phyloP scores from a whole-genome alignment of 2,888 invertebrate genomes.

The Baccha elongata region DNA sequence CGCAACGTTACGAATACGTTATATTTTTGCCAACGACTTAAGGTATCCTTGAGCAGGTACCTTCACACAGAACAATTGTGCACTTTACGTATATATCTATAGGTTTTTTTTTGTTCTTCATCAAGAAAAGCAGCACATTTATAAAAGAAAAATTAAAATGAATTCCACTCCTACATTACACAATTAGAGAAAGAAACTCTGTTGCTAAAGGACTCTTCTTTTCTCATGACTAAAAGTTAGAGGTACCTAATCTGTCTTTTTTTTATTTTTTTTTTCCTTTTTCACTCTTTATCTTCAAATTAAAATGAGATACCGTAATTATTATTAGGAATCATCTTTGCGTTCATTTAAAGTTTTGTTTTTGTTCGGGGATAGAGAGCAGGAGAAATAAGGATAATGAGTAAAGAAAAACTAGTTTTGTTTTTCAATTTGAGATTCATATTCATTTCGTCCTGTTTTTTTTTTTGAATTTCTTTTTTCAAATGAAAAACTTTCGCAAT shows the following conservation, averaged over 20 bases:
- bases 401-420: constrained; percentile 4
- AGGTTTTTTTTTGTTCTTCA: neutral
- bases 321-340: constrained; percentile 25
- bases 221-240: constrained; percentile 8
- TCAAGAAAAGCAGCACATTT: constrained; percentile 26
- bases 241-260: constrained; percentile 12
- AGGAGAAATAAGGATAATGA: neutral
- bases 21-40: neutral
- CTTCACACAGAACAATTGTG: no score
- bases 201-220: neutral
- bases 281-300: constrained; percentile 6
- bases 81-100: neutral
- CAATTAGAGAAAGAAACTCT: constrained; percentile 21
- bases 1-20: neutral
- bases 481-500: constrained; percentile 57
- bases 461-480: constrained; percentile 6
- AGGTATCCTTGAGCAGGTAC: neutral
- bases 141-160: constrained; percentile 64
- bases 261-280: neutral
- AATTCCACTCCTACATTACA: constrained; percentile 34
- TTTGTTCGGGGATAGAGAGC: neutral
- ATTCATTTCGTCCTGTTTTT: constrained; percentile 4
- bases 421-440: constrained; percentile 24
- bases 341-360: constrained; percentile 1
- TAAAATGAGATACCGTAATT: constrained; percentile 28